Evolutionary conservation across 2,113 vertebrate genomes (phyloP), one percentile per base, ranked within the genome.

Genomic region (Dicerorhinus sumatrensis): DNA sequence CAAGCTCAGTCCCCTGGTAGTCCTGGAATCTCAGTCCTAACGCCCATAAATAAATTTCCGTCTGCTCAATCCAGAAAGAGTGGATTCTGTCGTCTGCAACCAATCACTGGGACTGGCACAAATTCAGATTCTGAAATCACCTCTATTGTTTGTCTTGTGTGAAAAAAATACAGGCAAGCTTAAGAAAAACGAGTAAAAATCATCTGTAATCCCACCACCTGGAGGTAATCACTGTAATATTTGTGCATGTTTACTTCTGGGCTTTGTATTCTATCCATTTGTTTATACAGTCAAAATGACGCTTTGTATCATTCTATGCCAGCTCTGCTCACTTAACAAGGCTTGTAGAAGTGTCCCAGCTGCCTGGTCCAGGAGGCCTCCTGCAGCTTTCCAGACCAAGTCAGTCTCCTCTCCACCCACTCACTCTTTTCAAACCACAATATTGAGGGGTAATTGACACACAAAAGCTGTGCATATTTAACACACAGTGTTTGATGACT

Each of bases 181-280:
- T 21, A 51, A 65, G 75, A 67, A 94, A 89, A 69, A 91, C 70
- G 91, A 79, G 82, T 21, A 54, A 62, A 75, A 84, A 48, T 85
- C 63, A 69, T 10, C 18, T 29, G 20, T 60, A 58, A 95, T 62
- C 36, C 36, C 56, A 23, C 62, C 39, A 79, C 29, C n/a, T 62
- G 79, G 36, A 91, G 56, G 56, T 36, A 31, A 83, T 20, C 8
- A 10, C 54, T 56, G 10, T 21, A 18, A 7, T 10, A 42, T 42
- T 72, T 31, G 65, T 48, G 48, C 18, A 18, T 65, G 33, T 31
- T 39, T 42, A 48, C 48, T 48, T 48, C 48, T 48, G 48, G 48
- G 48, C 48, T 48, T 48, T 48, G 48, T 48, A 48, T 48, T 48
- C 48, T 48, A 48, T 42, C 36, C 31, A 48, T 10, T 62, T 31